Evolutionary conservation across 2,888 invertebrate species (phyloP).

Genomic region (Trimorus sp.): DNA sequence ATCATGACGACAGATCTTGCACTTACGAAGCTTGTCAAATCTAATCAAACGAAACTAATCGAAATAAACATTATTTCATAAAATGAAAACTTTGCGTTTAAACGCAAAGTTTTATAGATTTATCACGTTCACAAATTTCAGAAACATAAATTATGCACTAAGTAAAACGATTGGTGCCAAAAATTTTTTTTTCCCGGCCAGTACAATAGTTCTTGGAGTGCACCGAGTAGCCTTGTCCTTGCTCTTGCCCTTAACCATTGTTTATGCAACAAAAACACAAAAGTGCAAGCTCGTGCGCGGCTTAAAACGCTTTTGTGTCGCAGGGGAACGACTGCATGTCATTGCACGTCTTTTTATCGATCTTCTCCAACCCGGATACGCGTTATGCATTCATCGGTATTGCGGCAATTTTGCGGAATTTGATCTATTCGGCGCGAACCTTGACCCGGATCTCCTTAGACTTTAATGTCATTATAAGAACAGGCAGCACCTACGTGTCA

Average conservation of each 20-base stretch:
- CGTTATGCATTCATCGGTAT: conserved; percentile 65
- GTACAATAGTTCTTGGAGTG: too few relatives aligned
- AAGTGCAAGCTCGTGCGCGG: conserved; percentile 41
- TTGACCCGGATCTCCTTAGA: conserved; percentile 73
- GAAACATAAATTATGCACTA: too few relatives aligned
- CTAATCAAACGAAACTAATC: too few relatives aligned
- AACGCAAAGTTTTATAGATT: too few relatives aligned
- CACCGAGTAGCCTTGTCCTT: conserved; percentile 17
- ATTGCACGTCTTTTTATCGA: conserved; percentile 61
- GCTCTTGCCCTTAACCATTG: conserved; percentile 47
- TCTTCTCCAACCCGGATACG: conserved; percentile 59
- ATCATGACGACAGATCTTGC: too few relatives aligned
- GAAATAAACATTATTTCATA: too few relatives aligned
- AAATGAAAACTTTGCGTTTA: too few relatives aligned
- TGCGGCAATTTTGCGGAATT: conserved; percentile 69
- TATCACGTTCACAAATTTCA: too few relatives aligned
- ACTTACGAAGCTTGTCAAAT: too few relatives aligned
- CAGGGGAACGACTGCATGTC: conserved; percentile 47
- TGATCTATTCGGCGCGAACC: conserved; percentile 71
- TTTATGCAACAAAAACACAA: conserved; percentile 38
- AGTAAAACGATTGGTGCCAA: too few relatives aligned
- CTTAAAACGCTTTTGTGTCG: conserved; percentile 36
- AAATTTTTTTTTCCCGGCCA: too few relatives aligned
- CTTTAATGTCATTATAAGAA: conserved; percentile 62
- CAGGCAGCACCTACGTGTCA: conserved; percentile 25